Conservation (phyloP, 1,140 invertebrate genomes). For the Heliconius congener region DNA sequence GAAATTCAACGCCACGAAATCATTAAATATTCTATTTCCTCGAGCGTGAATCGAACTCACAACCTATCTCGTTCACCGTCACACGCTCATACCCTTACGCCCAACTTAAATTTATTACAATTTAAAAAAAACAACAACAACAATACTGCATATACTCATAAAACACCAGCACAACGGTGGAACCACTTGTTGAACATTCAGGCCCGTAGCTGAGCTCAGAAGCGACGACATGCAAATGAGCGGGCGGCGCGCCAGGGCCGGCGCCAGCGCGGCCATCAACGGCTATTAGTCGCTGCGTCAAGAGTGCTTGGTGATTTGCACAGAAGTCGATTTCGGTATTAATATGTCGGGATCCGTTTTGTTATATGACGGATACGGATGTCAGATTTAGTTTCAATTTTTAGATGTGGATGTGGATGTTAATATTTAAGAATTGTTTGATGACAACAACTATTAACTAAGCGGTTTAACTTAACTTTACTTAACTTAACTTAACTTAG, state of each 20-base stretch:
- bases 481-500: too few species aligned
- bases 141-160: background rate
- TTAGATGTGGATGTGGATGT: background rate
- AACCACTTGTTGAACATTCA: constrained; percentile 43
- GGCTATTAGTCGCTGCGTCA: constrained; percentile 42
- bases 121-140: background rate
- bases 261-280: constrained; percentile 46
- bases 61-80: too few species aligned
- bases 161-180: constrained; percentile 7
- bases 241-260: constrained; percentile 40
- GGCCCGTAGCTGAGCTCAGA: constrained; percentile 36
- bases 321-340: constrained; percentile 28
- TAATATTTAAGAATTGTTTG: background rate
- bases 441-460: background rate
- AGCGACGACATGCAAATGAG: constrained; percentile 60
- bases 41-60: too few species aligned
- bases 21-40: too few species aligned
- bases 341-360: constrained; percentile 25
- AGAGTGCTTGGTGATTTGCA: constrained; percentile 39
- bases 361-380: constrained; percentile 13
- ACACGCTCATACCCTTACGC: too few species aligned
- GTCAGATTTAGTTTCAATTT: background rate
- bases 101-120: background rate
- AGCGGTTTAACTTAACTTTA: too few species aligned
- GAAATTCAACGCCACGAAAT: too few species aligned